Evolutionary conservation across 1,140 invertebrate species (phyloP), one percentile per base, ranked within the genome.

Genomic region (Nilaparvata lugens): DNA sequence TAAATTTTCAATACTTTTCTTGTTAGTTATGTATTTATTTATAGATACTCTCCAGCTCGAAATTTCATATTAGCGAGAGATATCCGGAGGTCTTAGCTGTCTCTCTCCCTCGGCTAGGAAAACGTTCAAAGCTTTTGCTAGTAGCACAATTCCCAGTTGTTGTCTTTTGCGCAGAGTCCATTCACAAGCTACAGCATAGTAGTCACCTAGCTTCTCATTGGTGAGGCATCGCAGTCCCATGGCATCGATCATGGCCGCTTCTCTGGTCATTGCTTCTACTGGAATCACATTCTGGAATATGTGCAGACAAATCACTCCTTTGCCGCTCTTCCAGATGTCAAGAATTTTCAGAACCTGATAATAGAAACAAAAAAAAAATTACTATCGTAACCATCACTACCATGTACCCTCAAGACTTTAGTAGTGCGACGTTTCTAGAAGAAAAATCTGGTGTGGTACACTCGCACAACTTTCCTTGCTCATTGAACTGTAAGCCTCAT

Each of bases 171-270:
- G 81, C 31, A 75, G 69, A 2, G 77, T 77, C 92, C 90, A 96
- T 0, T 82, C 83, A n/a, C 82, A 76, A 0, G 83, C 77, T 0
- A 82, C 74, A 0, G 92, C 92, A 70, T 95, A 95, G 70, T 89
- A 93, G 59, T 92, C 86, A 0, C 95, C 94, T 42, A 71, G 70
- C 70, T 89, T 88, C 14, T 84, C 72, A 77, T 98, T 98, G 23
- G 82, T 90, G 56, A 98, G 75, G 68, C 87, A 86, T 2, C 78
- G 68, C 11, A 90, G 62, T 66, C 90, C 87, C 31, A 97, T 70
- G 0, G 91, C 88, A 66, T 93, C 88, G 18, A 98, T 94, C 80
- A 98, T 97, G 19, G 87, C 82, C 1, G 93, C 93, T 74, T 98
- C 95, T 61, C 95, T 78, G 0, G 91, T 95, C 66, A 89, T 93